Conservation (phyloP, 2,797 vertebrate genomes). For the Sternarchorhynchus goeldii region DNA sequence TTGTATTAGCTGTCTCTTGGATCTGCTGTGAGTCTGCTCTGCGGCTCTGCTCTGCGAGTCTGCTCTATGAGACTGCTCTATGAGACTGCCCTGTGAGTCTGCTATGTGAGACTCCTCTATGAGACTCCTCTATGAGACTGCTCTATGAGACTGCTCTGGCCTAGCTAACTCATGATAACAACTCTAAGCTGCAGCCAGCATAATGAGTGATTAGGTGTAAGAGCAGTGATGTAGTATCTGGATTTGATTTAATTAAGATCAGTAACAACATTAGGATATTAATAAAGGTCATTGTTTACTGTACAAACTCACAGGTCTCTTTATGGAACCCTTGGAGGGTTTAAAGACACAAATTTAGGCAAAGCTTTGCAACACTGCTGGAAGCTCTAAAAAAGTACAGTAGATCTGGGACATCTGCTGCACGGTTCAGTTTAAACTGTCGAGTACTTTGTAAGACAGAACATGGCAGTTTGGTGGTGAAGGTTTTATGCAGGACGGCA, state of each 20-base stretch:
- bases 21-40: slow-evolving; percentile 15
- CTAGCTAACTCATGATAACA: slow-evolving; percentile 18
- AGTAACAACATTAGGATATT: too few relatives aligned
- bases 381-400: neutral
- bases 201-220: neutral
- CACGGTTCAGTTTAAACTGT: slow-evolving; percentile 1
- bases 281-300: too few relatives aligned
- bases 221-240: neutral
- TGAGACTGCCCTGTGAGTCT: too few relatives aligned
- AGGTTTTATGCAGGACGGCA: slow-evolving; percentile 23
- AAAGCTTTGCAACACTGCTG: too few relatives aligned
- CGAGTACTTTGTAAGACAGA: neutral
- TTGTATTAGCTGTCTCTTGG: slow-evolving; percentile 31
- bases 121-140: slow-evolving; percentile 9
- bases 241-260: neutral
- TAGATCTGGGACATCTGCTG: slow-evolving; percentile 8
- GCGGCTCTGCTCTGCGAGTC: slow-evolving; percentile 15
- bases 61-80: neutral
- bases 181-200: neutral
- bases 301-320: too few relatives aligned
- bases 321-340: too few relatives aligned
- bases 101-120: neutral
- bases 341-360: too few relatives aligned
- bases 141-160: neutral
- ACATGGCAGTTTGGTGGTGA: neutral